These are phyloP conservation scores for Pangasius larnaudii DNA, from an alignment of 2,797 vertebrate species.

Conservation along the genomic window DNA sequence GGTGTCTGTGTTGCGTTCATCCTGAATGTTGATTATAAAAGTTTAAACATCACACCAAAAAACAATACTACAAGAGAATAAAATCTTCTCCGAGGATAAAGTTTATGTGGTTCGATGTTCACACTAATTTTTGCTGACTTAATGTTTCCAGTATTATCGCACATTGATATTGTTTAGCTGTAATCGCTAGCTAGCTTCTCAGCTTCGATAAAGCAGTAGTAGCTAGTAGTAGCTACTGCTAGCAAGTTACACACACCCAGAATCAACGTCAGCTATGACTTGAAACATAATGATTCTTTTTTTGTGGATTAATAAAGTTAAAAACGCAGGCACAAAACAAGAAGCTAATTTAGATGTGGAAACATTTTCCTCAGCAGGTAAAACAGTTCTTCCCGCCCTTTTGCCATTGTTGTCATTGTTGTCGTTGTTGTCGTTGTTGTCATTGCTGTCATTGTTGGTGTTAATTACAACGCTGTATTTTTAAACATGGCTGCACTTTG, in stretches of 20 bases:
- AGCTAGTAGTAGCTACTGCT: not conserved
- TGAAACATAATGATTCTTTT: too few relatives aligned
- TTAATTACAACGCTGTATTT: not conserved
- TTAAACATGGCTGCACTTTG: not conserved
- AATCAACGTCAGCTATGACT: not conserved
- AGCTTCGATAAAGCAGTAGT: not conserved
- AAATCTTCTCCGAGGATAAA: too few relatives aligned
- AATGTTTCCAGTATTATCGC: too few relatives aligned
- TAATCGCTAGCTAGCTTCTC: not conserved
- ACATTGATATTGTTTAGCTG: not conserved
- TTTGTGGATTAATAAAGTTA: too few relatives aligned
- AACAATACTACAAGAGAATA: too few relatives aligned
- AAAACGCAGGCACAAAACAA: not conserved
- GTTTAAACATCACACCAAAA: too few relatives aligned
- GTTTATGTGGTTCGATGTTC: not conserved
- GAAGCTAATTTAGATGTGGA: not conserved
- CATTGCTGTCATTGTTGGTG: too few relatives aligned
- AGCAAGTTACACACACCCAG: not conserved
- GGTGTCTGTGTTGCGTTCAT: too few relatives aligned
- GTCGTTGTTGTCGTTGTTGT: too few relatives aligned
- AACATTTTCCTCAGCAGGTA: not conserved
- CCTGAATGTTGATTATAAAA: not conserved
- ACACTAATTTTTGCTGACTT: too few relatives aligned
- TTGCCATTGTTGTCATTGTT: not conserved
- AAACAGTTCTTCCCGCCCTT: not conserved